phyloP scores from a whole-genome alignment of 2,797 vertebrate genomes.

The Chelidonichthys spinosus region DNA sequence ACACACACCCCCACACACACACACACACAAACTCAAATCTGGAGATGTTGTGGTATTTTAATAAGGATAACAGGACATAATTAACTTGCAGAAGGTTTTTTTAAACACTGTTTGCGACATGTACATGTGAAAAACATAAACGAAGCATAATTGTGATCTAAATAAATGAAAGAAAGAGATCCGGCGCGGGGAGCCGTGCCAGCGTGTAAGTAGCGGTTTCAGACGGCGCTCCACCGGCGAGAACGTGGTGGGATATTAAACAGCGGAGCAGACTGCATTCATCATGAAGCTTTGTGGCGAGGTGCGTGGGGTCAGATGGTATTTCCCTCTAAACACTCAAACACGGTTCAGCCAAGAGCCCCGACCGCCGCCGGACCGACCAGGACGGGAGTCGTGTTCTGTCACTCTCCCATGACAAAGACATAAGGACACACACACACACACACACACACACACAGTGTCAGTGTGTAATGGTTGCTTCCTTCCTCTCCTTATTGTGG shows the following conservation, averaged over 20 bases:
- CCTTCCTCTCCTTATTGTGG: constrained; percentile 12
- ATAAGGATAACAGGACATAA: constrained; percentile 40
- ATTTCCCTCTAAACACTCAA: constrained; percentile 68
- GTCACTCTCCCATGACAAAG: constrained; percentile 30
- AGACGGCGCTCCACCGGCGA: constrained; percentile 45
- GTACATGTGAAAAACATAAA: constrained; percentile 33
- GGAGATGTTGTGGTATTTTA: constrained; percentile 22
- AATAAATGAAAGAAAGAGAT: constrained; percentile 54
- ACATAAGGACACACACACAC: background rate
- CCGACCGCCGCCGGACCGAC: constrained; percentile 22
- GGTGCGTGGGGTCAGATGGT: constrained; percentile 60
- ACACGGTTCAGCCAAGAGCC: constrained; percentile 55
- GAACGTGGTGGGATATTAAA: constrained; percentile 61
- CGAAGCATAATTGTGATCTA: constrained; percentile 38
- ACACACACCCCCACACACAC: constrained; percentile 17
- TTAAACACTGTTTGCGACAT: constrained; percentile 24
- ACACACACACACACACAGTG: background rate
- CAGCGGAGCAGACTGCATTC: constrained; percentile 48
- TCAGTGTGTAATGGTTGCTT: background rate
- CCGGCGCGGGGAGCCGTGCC: constrained; percentile 32
- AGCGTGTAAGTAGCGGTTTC: constrained; percentile 44
- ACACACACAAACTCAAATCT: constrained; percentile 3
- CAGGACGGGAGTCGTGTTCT: background rate
- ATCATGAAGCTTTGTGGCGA: constrained; percentile 52
- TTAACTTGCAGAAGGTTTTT: constrained; percentile 34